Evolutionary conservation across 2,113 vertebrate genomes (phyloP).

Genomic region (Mus musculus): DNA sequence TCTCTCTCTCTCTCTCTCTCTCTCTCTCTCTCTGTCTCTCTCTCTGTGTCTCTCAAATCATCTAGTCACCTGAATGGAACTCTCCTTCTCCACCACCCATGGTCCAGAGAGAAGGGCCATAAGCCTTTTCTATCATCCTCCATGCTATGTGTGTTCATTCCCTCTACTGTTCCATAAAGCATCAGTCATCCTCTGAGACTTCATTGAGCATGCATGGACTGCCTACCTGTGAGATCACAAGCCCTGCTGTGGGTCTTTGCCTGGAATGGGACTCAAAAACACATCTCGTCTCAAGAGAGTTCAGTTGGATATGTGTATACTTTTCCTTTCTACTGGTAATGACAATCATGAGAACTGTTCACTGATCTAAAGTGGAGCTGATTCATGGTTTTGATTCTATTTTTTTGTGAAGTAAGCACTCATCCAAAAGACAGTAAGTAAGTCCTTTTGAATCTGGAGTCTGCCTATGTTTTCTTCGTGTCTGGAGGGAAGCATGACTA

Average conservation of each 20-base stretch:
- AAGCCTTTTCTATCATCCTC: neutral
- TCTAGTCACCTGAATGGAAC: neutral
- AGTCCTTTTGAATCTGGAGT: neutral
- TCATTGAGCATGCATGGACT: neutral
- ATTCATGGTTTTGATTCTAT: neutral
- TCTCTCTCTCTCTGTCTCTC: neutral
- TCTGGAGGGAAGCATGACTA: neutral
- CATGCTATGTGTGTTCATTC: neutral
- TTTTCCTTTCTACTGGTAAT: neutral
- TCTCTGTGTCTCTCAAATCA: neutral
- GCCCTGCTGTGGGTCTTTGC: neutral
- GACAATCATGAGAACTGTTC: neutral
- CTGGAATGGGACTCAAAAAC: neutral
- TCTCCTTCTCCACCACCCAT: neutral
- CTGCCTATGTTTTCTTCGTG: neutral
- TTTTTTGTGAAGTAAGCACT: neutral
- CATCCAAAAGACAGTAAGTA: neutral
- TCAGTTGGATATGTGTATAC: fast-evolving
- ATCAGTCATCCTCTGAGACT: neutral
- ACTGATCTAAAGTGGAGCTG: neutral
- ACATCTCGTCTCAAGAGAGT: neutral
- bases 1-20: neutral
- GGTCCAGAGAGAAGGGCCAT: neutral
- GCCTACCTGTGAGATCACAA: neutral
- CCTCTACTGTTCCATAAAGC: neutral